Base-by-base conservation (phyloP, 2,888 invertebrate species). In the Lobophora halterata region DNA sequence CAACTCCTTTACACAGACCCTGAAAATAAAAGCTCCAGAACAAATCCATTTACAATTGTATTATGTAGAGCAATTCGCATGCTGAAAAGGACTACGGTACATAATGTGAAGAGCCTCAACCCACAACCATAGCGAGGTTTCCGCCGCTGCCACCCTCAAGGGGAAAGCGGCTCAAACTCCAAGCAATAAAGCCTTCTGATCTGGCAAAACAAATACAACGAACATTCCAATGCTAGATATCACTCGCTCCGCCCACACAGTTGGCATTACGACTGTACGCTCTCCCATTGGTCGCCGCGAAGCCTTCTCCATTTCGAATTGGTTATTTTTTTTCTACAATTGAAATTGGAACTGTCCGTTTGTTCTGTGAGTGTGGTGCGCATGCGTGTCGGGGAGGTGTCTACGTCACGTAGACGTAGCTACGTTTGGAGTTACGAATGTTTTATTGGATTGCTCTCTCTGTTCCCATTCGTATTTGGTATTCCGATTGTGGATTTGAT, bases 221-320 rank as follows among this genome's bases (percentile, higher is more conserved):
- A 75, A 76, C 87, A 87, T 87, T 87, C 86, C 87, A 88, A 88
- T 88, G 81, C 85, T 82, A 88, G 88, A 88, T 88, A 88, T 88
- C 88, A 88, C 74, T 88, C 70, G 82, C 86, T 60, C 77, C 88
- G 83, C 87, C 86, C 76, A 75, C 81, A 85, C 88, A 88, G 86
- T 87, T 70, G 88, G 87, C 85, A 88, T 88, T 75, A 87, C 86
- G 83, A 86, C 73, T 88, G 81, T 76, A 61, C 64, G 85, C 83
- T 69, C 64, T 85, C 79, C 72, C 62, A 87, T 87, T 87, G 87
- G 87, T 76, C 73, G 83, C 79, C 61, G 76, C 77, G 71, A 80
- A 86, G 85, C 79, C 83, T 86, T 85, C 86, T 77, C 71, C 79
- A 83, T 78, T 86, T 83, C 70, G 85, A 86, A 85, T 85, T 85